Evolutionary conservation across 1,140 invertebrate genomes (phyloP).

Genomic region (Telenomus remus): DNA sequence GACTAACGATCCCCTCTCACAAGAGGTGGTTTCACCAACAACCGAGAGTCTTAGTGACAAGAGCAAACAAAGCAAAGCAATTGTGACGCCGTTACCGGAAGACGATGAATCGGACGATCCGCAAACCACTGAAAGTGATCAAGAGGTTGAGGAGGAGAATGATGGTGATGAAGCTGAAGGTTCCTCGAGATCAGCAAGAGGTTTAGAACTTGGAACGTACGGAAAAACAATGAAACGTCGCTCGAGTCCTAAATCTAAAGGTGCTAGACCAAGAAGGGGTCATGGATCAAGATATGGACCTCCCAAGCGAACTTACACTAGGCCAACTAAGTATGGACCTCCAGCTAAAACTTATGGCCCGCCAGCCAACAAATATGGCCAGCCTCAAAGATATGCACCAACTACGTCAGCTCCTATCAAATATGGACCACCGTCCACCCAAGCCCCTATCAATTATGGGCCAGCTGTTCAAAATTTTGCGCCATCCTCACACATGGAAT

Average conservation of each 20-base stretch:
- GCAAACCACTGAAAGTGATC: not conserved
- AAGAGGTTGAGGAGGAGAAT: not conserved
- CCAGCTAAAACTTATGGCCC: constrained; percentile 10
- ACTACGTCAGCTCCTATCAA: not conserved
- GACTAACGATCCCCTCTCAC: constrained; percentile 32
- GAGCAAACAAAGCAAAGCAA: constrained; percentile 19
- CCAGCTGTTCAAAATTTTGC: constrained; percentile 8
- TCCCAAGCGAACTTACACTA: not conserved
- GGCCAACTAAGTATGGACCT: constrained; percentile 9
- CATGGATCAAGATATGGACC: constrained; percentile 2
- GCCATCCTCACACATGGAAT: constrained; percentile 18
- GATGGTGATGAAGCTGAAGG: constrained; percentile 10
- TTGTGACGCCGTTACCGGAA: not conserved
- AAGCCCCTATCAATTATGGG: not conserved
- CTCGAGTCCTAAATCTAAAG: constrained; percentile 6
- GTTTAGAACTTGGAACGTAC: constrained; percentile 29
- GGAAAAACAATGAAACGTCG: constrained; percentile 13
- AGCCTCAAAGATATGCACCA: not conserved
- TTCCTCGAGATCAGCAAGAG: constrained; percentile 26
- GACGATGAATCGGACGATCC: not conserved
- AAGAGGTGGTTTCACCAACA: constrained; percentile 13
- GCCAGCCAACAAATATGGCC: no score
- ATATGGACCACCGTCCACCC: constrained; percentile 4
- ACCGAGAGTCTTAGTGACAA: constrained; percentile 37
- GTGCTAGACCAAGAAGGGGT: constrained; percentile 10